Evolutionary conservation across 35 echinoderm and acorn worm genomes (phyloP).

Genomic region (Lytechinus pictus): DNA sequence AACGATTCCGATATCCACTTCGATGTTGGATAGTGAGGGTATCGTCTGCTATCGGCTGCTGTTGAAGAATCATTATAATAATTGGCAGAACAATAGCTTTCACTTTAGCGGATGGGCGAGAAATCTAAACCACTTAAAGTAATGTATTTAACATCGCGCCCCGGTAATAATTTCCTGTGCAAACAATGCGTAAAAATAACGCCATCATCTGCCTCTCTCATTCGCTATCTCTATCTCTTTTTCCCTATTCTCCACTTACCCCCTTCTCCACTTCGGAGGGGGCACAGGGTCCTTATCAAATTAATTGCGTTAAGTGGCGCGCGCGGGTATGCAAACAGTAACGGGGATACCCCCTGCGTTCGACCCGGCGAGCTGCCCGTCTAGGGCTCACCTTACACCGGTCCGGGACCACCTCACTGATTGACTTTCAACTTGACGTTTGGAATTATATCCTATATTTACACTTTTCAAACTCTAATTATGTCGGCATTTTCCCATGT

Average conservation of each 20-base stretch:
- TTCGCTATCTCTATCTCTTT: background rate
- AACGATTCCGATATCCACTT: slow-evolving; percentile 11
- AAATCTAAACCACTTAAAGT: slow-evolving; percentile 90
- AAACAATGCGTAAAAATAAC: slow-evolving; percentile 86
- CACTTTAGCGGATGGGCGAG: slow-evolving; percentile 76
- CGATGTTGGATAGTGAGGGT: background rate
- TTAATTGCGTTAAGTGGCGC: slow-evolving; percentile 81
- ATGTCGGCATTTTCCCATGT: background rate
- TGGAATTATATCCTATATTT: background rate
- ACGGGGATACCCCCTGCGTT: background rate
- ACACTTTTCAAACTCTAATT: background rate
- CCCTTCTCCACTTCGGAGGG: background rate
- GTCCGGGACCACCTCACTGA: background rate
- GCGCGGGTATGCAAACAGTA: slow-evolving; percentile 44
- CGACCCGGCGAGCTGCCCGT: slow-evolving; percentile 1
- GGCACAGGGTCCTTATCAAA: slow-evolving; percentile 55
- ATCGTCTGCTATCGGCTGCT: background rate
- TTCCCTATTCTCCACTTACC: background rate
- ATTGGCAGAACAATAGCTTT: slow-evolving; percentile 80
- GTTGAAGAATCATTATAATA: slow-evolving; percentile 61
- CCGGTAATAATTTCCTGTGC: slow-evolving; percentile 79
- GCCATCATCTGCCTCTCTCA: slow-evolving; percentile 44
- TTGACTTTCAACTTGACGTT: background rate
- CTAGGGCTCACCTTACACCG: slow-evolving; percentile 3
- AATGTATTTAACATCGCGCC: slow-evolving; percentile 86